phyloP scores from a whole-genome alignment of 92 coral and sea anemone genomes.

The Porites cylindrica region DNA sequence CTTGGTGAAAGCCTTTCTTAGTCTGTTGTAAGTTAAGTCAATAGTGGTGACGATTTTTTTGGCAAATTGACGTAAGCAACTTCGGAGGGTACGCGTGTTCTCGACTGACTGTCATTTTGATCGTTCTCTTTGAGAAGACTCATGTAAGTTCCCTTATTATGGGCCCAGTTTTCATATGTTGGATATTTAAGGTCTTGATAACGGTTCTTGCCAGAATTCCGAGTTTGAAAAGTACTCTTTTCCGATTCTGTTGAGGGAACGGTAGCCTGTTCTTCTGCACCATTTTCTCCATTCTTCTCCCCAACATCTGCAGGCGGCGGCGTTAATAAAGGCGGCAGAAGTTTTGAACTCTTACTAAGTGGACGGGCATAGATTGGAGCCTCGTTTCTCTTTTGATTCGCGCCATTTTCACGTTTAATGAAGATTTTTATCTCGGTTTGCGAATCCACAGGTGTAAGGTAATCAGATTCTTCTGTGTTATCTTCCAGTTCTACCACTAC shows the following conservation, averaged over 20 bases:
- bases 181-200: neutral
- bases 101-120: neutral
- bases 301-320: neutral
- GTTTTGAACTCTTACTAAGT: too few species aligned
- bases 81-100: neutral
- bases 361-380: neutral
- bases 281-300: neutral
- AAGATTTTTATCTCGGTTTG: neutral
- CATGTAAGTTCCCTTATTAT: neutral
- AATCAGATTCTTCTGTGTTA: neutral
- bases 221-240: neutral
- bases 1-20: too few species aligned
- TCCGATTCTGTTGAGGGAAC: neutral
- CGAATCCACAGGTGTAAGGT: neutral
- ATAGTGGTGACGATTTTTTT: too few species aligned
- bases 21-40: too few species aligned
- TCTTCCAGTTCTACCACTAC: neutral
- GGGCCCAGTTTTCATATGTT: neutral
- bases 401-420: neutral
- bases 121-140: neutral
- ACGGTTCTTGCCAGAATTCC: neutral
- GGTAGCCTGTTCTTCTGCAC: neutral
- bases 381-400: neutral
- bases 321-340: too few species aligned
- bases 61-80: neutral